These are phyloP conservation scores for Holothuria scabra DNA, from an alignment of 53 echinoderm and acorn worm genomes.

Conservation along the genomic window DNA sequence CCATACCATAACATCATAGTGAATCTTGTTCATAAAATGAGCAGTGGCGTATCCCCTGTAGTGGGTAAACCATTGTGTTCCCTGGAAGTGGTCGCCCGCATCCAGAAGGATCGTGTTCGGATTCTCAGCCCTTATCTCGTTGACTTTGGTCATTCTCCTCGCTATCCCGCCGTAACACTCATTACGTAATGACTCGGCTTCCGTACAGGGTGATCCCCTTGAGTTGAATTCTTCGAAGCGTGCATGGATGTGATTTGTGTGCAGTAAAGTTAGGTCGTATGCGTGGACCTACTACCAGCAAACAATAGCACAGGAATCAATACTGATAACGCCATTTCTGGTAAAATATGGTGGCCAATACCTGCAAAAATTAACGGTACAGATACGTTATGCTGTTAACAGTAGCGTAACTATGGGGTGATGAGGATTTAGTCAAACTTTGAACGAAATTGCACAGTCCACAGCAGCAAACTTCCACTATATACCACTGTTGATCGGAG, in stretches of 20 bases:
- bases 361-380: no score
- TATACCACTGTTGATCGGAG: no score
- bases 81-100: constrained; percentile 34
- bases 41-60: constrained; percentile 32
- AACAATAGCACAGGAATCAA: neutral
- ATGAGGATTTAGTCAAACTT: no score
- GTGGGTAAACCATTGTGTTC: constrained; percentile 22
- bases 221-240: neutral
- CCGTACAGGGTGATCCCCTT: no score
- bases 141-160: constrained; percentile 4
- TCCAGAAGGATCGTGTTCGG: constrained; percentile 36
- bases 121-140: constrained; percentile 15
- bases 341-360: no score
- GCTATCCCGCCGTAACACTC: neutral
- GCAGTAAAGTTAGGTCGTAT: constrained; percentile 2
- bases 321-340: no score
- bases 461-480: no score
- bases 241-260: neutral
- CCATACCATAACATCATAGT: constrained; percentile 43
- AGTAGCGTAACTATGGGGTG: no score
- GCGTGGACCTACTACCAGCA: neutral
- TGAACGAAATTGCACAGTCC: no score
- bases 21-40: constrained; percentile 43
- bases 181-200: neutral
- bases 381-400: no score